Conservation (phyloP, 1,140 invertebrate genomes). For the Drosophila gunungcola region DNA sequence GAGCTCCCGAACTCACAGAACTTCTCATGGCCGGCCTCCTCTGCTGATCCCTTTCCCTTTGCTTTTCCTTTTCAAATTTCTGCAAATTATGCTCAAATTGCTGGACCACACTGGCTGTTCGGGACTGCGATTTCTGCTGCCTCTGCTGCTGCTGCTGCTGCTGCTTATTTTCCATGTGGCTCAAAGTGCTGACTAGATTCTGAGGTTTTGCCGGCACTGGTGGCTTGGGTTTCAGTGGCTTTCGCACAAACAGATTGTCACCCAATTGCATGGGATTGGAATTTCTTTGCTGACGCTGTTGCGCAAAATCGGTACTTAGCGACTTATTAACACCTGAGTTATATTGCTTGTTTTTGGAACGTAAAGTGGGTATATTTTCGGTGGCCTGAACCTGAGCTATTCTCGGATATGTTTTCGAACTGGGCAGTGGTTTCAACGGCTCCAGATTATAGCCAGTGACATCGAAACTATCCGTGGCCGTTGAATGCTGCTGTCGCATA, state of each 20-base stretch:
- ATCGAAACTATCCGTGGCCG: constrained; percentile 71
- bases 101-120: constrained; percentile 80
- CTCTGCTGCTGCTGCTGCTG: constrained; percentile 39
- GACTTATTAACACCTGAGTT: constrained; percentile 81
- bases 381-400: constrained; percentile 45
- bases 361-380: constrained; percentile 78
- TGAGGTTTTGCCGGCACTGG: constrained; percentile 77
- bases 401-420: constrained; percentile 76
- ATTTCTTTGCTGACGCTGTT: constrained; percentile 73
- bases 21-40: constrained; percentile 59
- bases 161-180: constrained; percentile 50
- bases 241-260: constrained; percentile 62
- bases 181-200: constrained; percentile 73
- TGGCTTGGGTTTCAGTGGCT: constrained; percentile 69
- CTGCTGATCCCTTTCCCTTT: constrained; percentile 67
- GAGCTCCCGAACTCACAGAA: constrained; percentile 74
- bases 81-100: constrained; percentile 86
- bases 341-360: constrained; percentile 81
- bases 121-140: constrained; percentile 47
- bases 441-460: constrained; percentile 78
- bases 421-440: constrained; percentile 66
- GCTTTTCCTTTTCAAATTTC: constrained; percentile 85
- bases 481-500: constrained; percentile 58
- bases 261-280: constrained; percentile 72
- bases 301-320: constrained; percentile 81